These are phyloP conservation scores for Pristiophorus japonicus DNA, from an alignment of 2,113 vertebrate species.

Conservation along the genomic window DNA sequence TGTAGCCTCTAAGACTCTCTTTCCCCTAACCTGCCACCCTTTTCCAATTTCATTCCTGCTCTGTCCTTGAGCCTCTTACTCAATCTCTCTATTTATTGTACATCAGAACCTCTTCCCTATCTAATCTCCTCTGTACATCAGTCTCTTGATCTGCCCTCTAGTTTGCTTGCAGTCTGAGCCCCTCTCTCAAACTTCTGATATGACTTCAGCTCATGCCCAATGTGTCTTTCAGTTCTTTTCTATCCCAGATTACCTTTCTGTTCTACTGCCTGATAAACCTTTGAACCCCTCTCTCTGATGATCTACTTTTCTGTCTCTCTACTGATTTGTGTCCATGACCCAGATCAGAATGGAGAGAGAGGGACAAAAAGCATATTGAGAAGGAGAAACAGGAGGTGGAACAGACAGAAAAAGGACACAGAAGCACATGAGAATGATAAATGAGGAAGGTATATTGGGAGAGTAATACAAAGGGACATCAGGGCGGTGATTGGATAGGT, in stretches of 20 bases:
- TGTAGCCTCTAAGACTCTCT: background rate
- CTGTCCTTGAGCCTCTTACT: background rate
- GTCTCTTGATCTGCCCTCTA: background rate
- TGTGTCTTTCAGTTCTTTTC: background rate
- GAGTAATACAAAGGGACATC: background rate
- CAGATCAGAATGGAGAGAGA: background rate
- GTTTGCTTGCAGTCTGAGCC: background rate
- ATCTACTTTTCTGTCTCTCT: no score
- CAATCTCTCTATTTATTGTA: no score
- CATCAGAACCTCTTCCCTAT: background rate
- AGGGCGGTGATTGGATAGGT: background rate
- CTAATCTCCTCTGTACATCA: background rate
- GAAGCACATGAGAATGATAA: background rate
- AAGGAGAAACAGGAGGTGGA: background rate
- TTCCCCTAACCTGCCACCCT: background rate
- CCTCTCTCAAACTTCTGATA: background rate
- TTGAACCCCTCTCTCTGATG: background rate
- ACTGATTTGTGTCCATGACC: background rate
- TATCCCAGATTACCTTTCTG: background rate
- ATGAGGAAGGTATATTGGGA: background rate
- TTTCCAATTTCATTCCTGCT: background rate
- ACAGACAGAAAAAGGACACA: background rate
- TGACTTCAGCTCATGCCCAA: background rate
- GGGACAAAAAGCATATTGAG: background rate
- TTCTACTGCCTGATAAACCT: background rate